Evolutionary conservation across 2,797 vertebrate species (phyloP).

Genomic region (Hippopotamyrus pictus): DNA sequence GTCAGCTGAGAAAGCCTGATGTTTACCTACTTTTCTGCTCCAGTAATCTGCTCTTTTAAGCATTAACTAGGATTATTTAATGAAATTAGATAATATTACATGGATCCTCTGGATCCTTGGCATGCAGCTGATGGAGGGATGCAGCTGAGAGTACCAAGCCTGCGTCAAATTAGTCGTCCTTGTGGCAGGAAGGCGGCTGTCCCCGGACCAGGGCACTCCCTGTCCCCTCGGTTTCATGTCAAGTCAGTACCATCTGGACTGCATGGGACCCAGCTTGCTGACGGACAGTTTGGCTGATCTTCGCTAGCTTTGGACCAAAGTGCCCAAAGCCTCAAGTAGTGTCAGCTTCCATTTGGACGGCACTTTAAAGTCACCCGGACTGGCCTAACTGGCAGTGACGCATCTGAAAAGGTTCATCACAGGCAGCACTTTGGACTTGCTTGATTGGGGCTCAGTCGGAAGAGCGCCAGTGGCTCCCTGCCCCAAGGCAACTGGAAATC

Average conservation of each 20-base stretch:
- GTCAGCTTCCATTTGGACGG: background rate
- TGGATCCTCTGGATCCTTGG: background rate
- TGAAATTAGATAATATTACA: background rate
- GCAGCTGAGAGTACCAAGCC: background rate
- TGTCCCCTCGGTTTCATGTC: background rate
- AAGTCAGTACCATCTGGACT: background rate
- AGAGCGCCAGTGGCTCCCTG: background rate
- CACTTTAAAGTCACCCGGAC: background rate
- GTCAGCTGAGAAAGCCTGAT: background rate
- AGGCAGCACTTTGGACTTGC: background rate
- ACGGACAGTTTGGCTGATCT: background rate
- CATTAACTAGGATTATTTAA: background rate
- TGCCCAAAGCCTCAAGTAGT: background rate
- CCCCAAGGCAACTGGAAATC: background rate
- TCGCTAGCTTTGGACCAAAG: background rate
- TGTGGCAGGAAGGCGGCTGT: background rate
- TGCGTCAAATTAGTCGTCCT: background rate
- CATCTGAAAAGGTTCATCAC: background rate
- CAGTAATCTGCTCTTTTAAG: background rate
- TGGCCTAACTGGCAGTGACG: background rate
- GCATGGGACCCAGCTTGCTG: background rate
- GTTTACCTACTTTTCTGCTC: background rate
- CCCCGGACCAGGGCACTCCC: background rate
- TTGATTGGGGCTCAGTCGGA: background rate
- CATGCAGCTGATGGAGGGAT: background rate